Evolutionary conservation across 2,797 vertebrate species (phyloP).

Genomic region (Acanthopagrus latus): DNA sequence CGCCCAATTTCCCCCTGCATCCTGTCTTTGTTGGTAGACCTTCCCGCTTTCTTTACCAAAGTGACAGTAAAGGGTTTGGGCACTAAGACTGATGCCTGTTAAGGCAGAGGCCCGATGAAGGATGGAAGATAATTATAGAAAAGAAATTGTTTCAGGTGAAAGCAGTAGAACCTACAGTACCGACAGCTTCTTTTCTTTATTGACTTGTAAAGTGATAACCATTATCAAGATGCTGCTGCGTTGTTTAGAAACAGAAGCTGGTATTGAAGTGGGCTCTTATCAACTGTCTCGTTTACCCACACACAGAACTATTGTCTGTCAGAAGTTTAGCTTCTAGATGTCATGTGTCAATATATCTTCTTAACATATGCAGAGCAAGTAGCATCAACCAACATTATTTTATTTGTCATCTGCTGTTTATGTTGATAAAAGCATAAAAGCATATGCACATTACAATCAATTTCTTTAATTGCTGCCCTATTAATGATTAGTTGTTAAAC

Average conservation of each 20-base stretch:
- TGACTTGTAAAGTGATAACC: background rate
- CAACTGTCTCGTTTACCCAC: too few relatives aligned
- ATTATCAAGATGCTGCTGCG: background rate
- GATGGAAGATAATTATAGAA: background rate
- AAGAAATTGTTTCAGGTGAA: background rate
- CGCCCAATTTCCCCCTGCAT: conserved; percentile 47
- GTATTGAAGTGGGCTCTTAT: too few relatives aligned
- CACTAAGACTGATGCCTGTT: background rate
- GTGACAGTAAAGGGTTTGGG: background rate
- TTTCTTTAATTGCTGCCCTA: too few relatives aligned
- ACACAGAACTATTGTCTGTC: too few relatives aligned
- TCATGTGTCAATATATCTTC: too few relatives aligned
- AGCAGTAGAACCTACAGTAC: background rate
- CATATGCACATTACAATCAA: too few relatives aligned
- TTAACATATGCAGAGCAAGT: too few relatives aligned
- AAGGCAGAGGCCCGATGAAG: background rate
- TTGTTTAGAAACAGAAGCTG: background rate
- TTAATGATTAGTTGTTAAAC: too few relatives aligned
- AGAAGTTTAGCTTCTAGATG: too few relatives aligned
- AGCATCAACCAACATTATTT: too few relatives aligned
- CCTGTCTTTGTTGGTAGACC: conserved; percentile 64
- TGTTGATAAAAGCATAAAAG: too few relatives aligned
- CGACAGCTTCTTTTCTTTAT: background rate
- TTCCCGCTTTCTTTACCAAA: conserved; percentile 25
- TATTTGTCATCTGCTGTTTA: too few relatives aligned